Base-by-base conservation (phyloP, 2,113 vertebrate genomes). In the Progne subis region DNA sequence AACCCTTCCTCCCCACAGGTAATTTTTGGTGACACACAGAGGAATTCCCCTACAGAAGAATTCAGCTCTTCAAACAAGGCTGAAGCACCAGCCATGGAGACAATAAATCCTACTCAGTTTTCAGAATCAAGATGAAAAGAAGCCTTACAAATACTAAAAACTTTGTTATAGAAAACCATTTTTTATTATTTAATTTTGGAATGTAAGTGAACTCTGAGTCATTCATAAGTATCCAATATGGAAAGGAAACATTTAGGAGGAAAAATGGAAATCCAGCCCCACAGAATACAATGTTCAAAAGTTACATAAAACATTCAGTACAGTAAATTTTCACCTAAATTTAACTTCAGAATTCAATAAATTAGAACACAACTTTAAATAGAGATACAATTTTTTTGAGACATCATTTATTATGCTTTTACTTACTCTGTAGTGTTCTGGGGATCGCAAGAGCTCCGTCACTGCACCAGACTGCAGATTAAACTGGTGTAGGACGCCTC, bases 381-480 rank as follows among this genome's bases (percentile, higher is more conserved):
- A 43, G 13, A 86, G 11, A 46, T 4, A n/a, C 6, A 12, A 12
- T 8, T 69, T n/a, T 11, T 31, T 41, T 12, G 4, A 77, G 6
- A 49, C 11, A 55, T 24, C 1, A 44, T 72, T 79, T 82, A 41
- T 43, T 55, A 34, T 7, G 6, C 13, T 57, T 70, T 71, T 72
- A 97, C 98, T 98, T 96, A 98, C 98, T 84, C 86, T 94, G 91
- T 86, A 97, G 68, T 96, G 97, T 68, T 98, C 98, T 57, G 98
- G 96, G 55, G 96, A 94, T 67, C 86, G 83, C 44, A 98, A 86
- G 61, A 98, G 95, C 65, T 97, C 95, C 68, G 57, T 96, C 69
- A 98, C 95, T 39, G 98, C 92, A 64, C 98, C 98, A 78, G 98
- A 96, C 8, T 98, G 97, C 78, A 98, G 84, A 74, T 53, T 65